Evolutionary conservation across 2,797 vertebrate genomes (phyloP).

Genomic region (Anabas testudineus): DNA sequence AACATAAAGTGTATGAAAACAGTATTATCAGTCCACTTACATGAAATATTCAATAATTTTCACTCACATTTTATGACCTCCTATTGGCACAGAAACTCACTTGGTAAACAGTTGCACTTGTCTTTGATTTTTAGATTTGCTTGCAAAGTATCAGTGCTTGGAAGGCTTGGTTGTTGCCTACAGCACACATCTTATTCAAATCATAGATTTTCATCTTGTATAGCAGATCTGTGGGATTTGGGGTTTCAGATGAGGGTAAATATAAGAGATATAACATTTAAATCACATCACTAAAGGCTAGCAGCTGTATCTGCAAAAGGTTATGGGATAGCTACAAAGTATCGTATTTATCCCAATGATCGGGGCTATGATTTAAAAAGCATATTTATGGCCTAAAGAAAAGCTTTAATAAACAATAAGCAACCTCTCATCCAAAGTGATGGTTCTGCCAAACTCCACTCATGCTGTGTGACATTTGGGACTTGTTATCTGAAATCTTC

Average conservation of each 20-base stretch:
- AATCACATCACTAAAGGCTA: constrained; percentile 48
- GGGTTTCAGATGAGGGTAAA: constrained; percentile 43
- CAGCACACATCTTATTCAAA: constrained; percentile 46
- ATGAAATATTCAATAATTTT: neutral
- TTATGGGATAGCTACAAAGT: constrained; percentile 33
- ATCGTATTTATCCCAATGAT: constrained; percentile 35
- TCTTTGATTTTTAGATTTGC: constrained; percentile 7
- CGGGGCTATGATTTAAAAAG: constrained; percentile 50
- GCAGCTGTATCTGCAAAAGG: constrained; percentile 52
- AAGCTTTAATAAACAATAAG: constrained; percentile 38
- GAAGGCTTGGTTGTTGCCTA: constrained; percentile 10
- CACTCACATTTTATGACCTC: neutral
- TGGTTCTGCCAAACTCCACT: constrained; percentile 46
- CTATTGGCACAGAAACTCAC: neutral
- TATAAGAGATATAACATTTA: constrained; percentile 69
- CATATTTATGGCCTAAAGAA: constrained; percentile 42
- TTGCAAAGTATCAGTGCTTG: constrained; percentile 6
- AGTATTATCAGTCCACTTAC: too few species aligned
- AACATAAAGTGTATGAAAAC: too few species aligned
- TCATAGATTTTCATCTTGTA: constrained; percentile 47
- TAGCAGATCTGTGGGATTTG: constrained; percentile 51
- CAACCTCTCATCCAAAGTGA: constrained; percentile 26
- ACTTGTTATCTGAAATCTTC: constrained; percentile 56
- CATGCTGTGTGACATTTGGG: constrained; percentile 56
- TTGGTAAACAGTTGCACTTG: constrained; percentile 4